Evolutionary conservation across 2,797 vertebrate species (phyloP), one percentile per base, ranked within the genome.

Genomic region (Rhinella marina): DNA sequence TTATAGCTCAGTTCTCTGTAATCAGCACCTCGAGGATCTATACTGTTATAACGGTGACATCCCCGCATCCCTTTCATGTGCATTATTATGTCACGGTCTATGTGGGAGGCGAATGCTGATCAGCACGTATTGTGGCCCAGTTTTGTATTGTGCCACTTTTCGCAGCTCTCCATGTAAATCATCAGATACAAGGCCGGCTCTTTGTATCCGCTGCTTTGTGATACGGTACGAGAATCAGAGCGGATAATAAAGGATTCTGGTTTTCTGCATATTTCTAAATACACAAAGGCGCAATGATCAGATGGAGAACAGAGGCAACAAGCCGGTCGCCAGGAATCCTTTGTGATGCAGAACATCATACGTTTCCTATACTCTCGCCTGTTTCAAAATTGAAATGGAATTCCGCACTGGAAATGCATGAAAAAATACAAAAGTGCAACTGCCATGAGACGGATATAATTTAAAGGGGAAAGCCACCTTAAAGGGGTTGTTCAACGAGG

Each of bases 1-100:
- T 52, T 82, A 70, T 68, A 56, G 64, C 48, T 52, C 16, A 50
- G 54, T 52, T 82, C 56, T 32, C 64, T 29, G 27, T 54, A 76
- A 87, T 87, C 86, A 82, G 80, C 59, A 77, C 50, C 56, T 70
- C 5, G 19, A 61, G 54, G 78, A 56, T 57, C 54, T 48, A n/a
- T 70, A 29, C 66, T 84, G n/a, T 79, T 88, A n/a, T 68, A 88
- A 80, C 73, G 59, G n/a, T 88, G 77, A 73, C 76, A 59, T 83
- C 73, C 11, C 76, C 21, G 19, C 17, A 62, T 87, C 41, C 56
- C 61, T 88, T 78, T 66, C 72, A 80, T 61, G 78, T 64, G 48
- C 19, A 29, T 70, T 70, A n/a, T 77, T 23, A 21, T 62, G 25
- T 83, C 27, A n/a, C 32, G 2, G 41, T 73, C 54, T 76, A 17